phyloP scores from a whole-genome alignment of 2,888 invertebrate species.

The Cosmopolites sordidus region DNA sequence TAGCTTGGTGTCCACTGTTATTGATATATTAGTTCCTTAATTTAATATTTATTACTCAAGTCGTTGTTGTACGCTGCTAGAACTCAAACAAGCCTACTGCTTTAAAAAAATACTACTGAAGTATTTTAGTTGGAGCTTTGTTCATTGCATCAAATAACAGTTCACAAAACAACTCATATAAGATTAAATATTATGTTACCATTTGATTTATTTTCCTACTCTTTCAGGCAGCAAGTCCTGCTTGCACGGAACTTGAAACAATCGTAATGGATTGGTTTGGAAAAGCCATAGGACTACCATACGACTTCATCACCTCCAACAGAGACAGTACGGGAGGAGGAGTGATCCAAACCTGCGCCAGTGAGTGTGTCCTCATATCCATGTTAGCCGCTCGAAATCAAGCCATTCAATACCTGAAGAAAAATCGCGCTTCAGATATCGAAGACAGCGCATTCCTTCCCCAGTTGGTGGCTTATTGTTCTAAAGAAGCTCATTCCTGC shows the following conservation, averaged over 20 bases:
- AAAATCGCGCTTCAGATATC: conserved; percentile 43
- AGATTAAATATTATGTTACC: too few species aligned
- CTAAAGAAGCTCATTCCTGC: conserved; percentile 70
- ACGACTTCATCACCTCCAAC: conserved; percentile 56
- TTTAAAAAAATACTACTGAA: too few species aligned
- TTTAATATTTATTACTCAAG: too few species aligned
- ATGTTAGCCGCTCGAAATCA: conserved; percentile 72
- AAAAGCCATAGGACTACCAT: conserved; percentile 68
- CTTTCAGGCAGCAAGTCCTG: conserved; percentile 92
- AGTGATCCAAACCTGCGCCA: conserved; percentile 78
- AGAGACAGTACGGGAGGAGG: conserved; percentile 68
- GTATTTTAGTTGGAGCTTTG: too few species aligned
- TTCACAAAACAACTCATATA: too few species aligned
- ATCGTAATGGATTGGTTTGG: conserved; percentile 82
- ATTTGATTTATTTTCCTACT: too few species aligned
- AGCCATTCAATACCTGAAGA: conserved; percentile 64
- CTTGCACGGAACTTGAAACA: conserved; percentile 87
- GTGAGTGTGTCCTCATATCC: conserved; percentile 75
- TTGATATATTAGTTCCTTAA: too few species aligned
- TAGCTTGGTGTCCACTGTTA: too few species aligned
- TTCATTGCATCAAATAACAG: too few species aligned
- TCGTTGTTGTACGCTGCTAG: too few species aligned
- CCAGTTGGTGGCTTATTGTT: conserved; percentile 71
- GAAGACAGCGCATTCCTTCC: conserved; percentile 71
- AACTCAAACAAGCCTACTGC: too few species aligned